Evolutionary conservation across 2,797 vertebrate species (phyloP).

Genomic region (Sparidentex hasta): DNA sequence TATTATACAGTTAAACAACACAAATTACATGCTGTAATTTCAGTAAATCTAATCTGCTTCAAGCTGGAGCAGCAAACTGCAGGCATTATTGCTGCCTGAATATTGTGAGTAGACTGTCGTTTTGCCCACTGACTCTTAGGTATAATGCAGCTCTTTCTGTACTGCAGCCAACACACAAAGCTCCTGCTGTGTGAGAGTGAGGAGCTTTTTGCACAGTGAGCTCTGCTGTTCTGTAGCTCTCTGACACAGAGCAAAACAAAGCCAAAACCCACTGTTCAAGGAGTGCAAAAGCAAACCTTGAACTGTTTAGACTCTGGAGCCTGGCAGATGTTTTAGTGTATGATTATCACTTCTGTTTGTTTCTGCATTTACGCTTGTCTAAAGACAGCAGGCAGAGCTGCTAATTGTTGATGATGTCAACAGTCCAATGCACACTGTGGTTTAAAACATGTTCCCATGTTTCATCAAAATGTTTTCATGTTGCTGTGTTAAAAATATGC

Average conservation of each 20-base stretch:
- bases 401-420: neutral
- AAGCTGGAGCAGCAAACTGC: conserved; percentile 44
- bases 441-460: conserved; percentile 8
- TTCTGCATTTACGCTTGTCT: conserved; percentile 31
- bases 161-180: conserved; percentile 64
- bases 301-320: conserved; percentile 16
- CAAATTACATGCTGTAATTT: conserved; percentile 44
- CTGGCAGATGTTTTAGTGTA: conserved; percentile 41
- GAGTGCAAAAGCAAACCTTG: conserved; percentile 28
- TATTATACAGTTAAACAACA: conserved; percentile 43
- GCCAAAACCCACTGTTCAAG: conserved; percentile 29
- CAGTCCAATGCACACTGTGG: neutral
- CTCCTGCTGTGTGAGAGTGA: conserved; percentile 62
- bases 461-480: conserved; percentile 19
- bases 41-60: conserved; percentile 47
- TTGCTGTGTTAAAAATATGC: conserved; percentile 22
- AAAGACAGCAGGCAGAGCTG: conserved; percentile 18
- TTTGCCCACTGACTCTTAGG: conserved; percentile 53
- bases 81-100: conserved; percentile 30
- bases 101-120: conserved; percentile 25
- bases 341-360: conserved; percentile 23
- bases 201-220: conserved; percentile 55
- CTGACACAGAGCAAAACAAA: conserved; percentile 52
- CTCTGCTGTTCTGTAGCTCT: conserved; percentile 48
- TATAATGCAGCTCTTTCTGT: conserved; percentile 65